A percentile compares a stretch with the other conserved stretches of the same genome.
Evolutionary conservation across 2,113 vertebrate genomes (phyloP).

Genomic region (Okapia johnstoni): DNA sequence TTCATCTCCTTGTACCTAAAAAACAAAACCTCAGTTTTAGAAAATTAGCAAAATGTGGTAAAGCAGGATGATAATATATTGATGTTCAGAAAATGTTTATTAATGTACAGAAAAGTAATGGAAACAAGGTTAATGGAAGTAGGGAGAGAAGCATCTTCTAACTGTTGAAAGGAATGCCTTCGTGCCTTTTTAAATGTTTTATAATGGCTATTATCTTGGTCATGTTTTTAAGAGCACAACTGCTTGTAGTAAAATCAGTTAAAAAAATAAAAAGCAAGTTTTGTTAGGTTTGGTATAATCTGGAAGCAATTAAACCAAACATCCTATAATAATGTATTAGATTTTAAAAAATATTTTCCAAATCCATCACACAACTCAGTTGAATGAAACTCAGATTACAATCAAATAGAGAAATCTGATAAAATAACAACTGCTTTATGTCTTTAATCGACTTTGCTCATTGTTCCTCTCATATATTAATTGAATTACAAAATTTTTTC

Average conservation of each 20-base stretch:
- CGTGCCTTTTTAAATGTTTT: not conserved
- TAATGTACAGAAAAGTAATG: not conserved
- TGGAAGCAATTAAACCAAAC: not conserved
- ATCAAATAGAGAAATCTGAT: not conserved
- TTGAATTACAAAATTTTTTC: constrained; percentile 21
- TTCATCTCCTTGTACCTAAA: not conserved
- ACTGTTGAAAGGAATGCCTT: not conserved
- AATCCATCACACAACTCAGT: not conserved
- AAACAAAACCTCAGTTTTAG: not conserved
- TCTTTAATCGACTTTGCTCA: constrained; percentile 22
- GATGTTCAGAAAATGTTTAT: not conserved
- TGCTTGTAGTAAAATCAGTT: not conserved
- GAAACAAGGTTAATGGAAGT: not conserved
- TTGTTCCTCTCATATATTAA: not conserved
- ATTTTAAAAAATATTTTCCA: not conserved
- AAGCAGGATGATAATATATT: not conserved
- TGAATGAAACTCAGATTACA: not conserved
- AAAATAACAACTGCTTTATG: not conserved
- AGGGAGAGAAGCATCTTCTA: not conserved
- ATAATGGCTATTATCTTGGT: not conserved
- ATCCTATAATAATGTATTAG: not conserved
- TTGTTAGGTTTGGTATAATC: not conserved
- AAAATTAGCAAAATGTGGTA: not conserved
- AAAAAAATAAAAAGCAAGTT: not conserved
- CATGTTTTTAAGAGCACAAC: not conserved